Evolutionary conservation across 1,140 invertebrate species (phyloP).

Genomic region (Drosophila leontia): DNA sequence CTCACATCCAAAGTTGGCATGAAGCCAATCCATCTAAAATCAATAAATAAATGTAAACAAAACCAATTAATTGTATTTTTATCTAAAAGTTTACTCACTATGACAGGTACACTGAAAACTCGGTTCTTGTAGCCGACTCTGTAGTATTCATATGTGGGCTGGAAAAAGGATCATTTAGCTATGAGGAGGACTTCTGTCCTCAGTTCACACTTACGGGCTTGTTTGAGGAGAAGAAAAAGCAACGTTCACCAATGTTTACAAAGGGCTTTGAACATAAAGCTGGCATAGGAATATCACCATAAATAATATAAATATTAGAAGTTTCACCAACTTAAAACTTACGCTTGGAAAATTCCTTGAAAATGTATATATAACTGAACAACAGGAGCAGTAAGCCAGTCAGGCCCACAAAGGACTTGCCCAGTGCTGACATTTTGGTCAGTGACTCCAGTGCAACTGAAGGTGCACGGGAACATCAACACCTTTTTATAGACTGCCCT

Average conservation of each 20-base stretch:
- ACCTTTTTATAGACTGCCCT: conserved; percentile 18
- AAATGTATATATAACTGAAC: conserved; percentile 36
- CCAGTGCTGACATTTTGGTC: conserved; percentile 17
- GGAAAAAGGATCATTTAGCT: background rate
- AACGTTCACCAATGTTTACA: conserved; percentile 51
- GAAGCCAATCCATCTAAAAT: conserved; percentile 51
- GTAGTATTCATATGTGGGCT: conserved; percentile 65
- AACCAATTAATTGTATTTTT: background rate
- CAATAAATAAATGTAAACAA: no score
- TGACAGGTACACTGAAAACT: conserved; percentile 51
- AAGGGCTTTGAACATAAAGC: conserved; percentile 54
- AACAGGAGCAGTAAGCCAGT: conserved; percentile 33
- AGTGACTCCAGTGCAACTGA: conserved; percentile 8
- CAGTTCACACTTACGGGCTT: conserved; percentile 45
- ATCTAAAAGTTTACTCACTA: conserved; percentile 27
- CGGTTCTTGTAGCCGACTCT: conserved; percentile 54
- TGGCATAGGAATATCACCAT: background rate
- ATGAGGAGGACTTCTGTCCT: no score
- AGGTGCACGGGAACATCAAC: background rate
- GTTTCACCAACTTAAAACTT: background rate
- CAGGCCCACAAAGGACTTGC: conserved; percentile 32
- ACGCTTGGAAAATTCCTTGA: conserved; percentile 43
- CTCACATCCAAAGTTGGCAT: conserved; percentile 59
- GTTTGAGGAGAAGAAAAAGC: conserved; percentile 66
- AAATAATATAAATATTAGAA: background rate